Evolutionary conservation across 2,888 invertebrate species (phyloP), one percentile per base, ranked within the genome.

Genomic region (Lepidochrysops patricia): DNA sequence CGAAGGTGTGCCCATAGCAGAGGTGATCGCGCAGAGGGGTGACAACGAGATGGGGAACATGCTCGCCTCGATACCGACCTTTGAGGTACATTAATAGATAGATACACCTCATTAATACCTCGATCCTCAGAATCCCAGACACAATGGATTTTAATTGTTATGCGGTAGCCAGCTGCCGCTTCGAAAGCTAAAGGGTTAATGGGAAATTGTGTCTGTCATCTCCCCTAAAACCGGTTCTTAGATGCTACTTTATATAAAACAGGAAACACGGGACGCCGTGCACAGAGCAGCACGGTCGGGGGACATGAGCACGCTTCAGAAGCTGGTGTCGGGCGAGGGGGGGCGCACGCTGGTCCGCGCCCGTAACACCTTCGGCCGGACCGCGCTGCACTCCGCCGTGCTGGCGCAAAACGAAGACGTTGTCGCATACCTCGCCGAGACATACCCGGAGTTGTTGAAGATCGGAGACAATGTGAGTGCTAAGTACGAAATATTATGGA

Each of bases 351-450:
- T 84, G 60, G 83, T 84, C 1, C 75, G 82, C 6, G 79, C 82
- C 0, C 94, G 92, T 74, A 95, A 94, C 74, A 84, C 90, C n/a
- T 91, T 91, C 76, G 94, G 96, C 4, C 91, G 96, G 62, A 94
- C 94, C 60, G 91, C 96, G 0, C 85, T 98, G 19, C 98, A 98
- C 75, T 92, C 97, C 57, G 97, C 97, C 0, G 95, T 97, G 12
- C 84, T 98, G 9, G 93, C 94, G 61, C 95, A 97, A 71, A 93
- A 95, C 60, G 94, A 94, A 66, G 94, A 96, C 61, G 91, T 97
- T 26, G 95, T 96, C 0, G 93, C 94, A 63, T 94, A 93, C 72
- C 86, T 98, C 60, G 94, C 94, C 0, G 91, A 92, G 63, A 90
- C 90, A 32, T 95, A 92, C 75, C 93, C 95, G 0, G 94, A 95